Base-by-base conservation (phyloP, 2,888 invertebrate genomes). In the Linyphia triangularis region DNA sequence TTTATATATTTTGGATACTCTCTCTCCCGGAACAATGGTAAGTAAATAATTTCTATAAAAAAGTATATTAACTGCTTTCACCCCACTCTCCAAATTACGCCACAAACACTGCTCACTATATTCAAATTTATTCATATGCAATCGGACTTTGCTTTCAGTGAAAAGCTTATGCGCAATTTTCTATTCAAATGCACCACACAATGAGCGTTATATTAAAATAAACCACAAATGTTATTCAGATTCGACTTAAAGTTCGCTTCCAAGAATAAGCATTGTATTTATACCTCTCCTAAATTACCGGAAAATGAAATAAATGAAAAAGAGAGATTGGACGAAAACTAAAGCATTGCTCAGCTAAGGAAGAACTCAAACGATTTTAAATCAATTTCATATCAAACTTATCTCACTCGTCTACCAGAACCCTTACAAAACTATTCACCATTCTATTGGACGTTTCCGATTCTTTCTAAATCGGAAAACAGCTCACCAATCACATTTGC, bases 401-500 rank as follows among this genome's bases (percentile, higher is more conserved):
- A 40, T 43, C 51, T 5, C 51, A n/a, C 51, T 51, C n/a, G 13
- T n/a, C 33, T 33, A 33, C 33, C 33, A 6, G 4, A n/a, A 13
- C 51, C 51, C 51, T 51, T 16, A 51, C 51, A 51, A 51, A 51
- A n/a, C 51, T n/a, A 51, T 51, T 5, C 16, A 37, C 7, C 10
- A 43, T 13, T 33, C 37, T 70, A 33, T 26, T 43, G 43, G 28
- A 43, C 24, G 26, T 70, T 26, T 16, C 24, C 5, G 10, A 51
- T 22, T 28, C 67, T 13, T 43, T 24, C 40, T 37, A 57, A 59
- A 75, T 84, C 75, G 77, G 67, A 84, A 84, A 73, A 84, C 67
- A 65, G 43, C 51, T 59, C 28, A 40, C 19, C 75, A 37, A 77
- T 84, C 67, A 24, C 84, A 84, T 84, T 77, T 65, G 57, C 84